These are phyloP conservation scores for Podargus strigoides DNA, from an alignment of 2,797 vertebrate genomes.

Conservation along the genomic window DNA sequence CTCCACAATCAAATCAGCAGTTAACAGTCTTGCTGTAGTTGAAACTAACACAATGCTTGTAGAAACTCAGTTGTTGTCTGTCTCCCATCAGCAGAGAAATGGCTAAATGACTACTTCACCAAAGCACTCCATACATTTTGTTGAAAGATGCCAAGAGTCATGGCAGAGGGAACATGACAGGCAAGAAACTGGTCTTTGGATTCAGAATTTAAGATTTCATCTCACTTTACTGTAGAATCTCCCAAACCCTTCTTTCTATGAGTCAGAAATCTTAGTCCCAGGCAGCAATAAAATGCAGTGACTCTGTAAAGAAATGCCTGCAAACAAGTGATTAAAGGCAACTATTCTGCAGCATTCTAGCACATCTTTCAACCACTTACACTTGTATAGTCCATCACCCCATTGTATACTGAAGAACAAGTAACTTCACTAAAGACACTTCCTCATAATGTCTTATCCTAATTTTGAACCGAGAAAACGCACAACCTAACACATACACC, in stretches of 20 bases:
- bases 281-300: accelerated
- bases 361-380: background rate
- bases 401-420: background rate
- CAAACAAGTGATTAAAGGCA: background rate
- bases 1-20: background rate
- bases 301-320: background rate
- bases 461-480: background rate
- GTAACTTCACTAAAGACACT: background rate
- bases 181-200: accelerated
- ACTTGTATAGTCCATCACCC: background rate
- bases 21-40: accelerated
- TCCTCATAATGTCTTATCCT: background rate
- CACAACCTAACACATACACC: background rate
- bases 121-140: background rate
- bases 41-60: background rate
- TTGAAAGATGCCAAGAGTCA: background rate
- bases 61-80: background rate
- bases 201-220: background rate
- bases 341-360: background rate
- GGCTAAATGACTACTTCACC: background rate
- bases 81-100: background rate
- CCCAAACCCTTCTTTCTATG: background rate
- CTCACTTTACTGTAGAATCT: background rate
- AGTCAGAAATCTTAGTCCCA: background rate
- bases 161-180: accelerated